These are phyloP conservation scores for Acropora yongei DNA, from an alignment of 64 coral and sea anemone species.

Conservation along the genomic window DNA sequence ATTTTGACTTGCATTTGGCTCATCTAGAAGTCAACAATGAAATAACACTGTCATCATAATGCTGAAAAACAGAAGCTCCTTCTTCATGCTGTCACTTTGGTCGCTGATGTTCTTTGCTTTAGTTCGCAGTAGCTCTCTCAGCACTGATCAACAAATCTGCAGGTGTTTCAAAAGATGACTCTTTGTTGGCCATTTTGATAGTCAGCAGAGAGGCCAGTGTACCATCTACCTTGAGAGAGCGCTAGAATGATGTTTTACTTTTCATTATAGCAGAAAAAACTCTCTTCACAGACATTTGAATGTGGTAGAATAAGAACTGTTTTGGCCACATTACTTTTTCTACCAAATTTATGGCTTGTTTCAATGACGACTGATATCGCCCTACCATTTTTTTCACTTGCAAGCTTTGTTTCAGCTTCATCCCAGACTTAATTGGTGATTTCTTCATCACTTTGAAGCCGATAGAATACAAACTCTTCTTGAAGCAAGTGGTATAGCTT, in stretches of 20 bases:
- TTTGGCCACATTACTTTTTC: slow-evolving; percentile 18
- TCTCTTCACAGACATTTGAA: slow-evolving; percentile 59
- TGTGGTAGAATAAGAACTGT: slow-evolving; percentile 46
- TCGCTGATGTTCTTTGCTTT: slow-evolving; percentile 38
- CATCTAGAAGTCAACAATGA: too few species aligned
- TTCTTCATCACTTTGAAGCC: slow-evolving; percentile 11
- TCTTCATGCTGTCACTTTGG: neutral
- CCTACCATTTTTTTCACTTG: slow-evolving; percentile 27
- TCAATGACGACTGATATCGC: neutral
- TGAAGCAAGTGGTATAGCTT: neutral
- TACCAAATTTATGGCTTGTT: slow-evolving; percentile 19
- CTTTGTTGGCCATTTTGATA: slow-evolving; percentile 58
- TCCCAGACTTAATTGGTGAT: slow-evolving; percentile 25
- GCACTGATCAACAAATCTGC: slow-evolving; percentile 23
- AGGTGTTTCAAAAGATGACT: slow-evolving; percentile 46
- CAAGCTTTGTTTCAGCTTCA: slow-evolving; percentile 29
- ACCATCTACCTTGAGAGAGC: slow-evolving; percentile 41
- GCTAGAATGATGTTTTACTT: slow-evolving; percentile 64
- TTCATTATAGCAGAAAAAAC: slow-evolving; percentile 61
- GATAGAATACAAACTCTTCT: slow-evolving; percentile 55
- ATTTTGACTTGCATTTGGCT: too few species aligned
- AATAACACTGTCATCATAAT: too few species aligned
- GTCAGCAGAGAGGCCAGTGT: slow-evolving; percentile 61
- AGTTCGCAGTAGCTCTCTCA: slow-evolving; percentile 62
- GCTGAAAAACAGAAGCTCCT: neutral